These are phyloP conservation scores for Perdita meconis DNA, from an alignment of 2,888 invertebrate species.

Conservation along the genomic window DNA sequence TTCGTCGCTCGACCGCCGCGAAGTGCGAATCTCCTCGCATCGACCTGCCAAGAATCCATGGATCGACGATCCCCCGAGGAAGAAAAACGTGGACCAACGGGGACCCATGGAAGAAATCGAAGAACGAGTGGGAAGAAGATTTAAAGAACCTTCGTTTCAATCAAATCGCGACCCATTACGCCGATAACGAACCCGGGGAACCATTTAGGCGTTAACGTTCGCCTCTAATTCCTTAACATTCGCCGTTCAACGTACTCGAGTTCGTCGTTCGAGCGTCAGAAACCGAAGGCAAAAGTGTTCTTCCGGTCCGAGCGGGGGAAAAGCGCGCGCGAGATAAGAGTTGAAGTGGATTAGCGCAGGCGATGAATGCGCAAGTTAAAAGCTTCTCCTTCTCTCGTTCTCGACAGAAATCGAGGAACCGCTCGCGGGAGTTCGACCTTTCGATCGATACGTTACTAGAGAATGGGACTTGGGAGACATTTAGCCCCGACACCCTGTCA, in stretches of 20 bases:
- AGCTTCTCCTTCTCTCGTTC: constrained; percentile 80
- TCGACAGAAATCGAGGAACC: constrained; percentile 84
- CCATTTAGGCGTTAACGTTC: not conserved
- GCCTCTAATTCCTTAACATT: not conserved
- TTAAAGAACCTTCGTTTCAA: not conserved
- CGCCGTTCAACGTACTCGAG: not conserved
- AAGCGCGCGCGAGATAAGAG: constrained; percentile 4
- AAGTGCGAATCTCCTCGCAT: not conserved
- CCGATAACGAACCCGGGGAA: not conserved
- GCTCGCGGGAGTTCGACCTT: constrained; percentile 86
- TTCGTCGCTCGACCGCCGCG: constrained; percentile 1
- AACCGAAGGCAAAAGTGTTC: not conserved
- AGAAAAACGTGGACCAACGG: not conserved
- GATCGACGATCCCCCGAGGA: not conserved
- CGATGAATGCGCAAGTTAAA: constrained; percentile 73
- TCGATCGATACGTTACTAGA: constrained; percentile 86
- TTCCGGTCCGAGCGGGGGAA: not conserved
- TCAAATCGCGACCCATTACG: constrained; percentile 5
- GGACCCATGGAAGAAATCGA: not conserved
- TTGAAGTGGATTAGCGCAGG: constrained; percentile 41
- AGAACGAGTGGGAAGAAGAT: not conserved
- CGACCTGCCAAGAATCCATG: not conserved
- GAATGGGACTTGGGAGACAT: constrained; percentile 87
- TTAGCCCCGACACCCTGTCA: constrained; percentile 86
- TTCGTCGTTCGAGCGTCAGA: not conserved